phyloP scores from a whole-genome alignment of 2,113 vertebrate species.

The Rhodinocichla rosea region DNA sequence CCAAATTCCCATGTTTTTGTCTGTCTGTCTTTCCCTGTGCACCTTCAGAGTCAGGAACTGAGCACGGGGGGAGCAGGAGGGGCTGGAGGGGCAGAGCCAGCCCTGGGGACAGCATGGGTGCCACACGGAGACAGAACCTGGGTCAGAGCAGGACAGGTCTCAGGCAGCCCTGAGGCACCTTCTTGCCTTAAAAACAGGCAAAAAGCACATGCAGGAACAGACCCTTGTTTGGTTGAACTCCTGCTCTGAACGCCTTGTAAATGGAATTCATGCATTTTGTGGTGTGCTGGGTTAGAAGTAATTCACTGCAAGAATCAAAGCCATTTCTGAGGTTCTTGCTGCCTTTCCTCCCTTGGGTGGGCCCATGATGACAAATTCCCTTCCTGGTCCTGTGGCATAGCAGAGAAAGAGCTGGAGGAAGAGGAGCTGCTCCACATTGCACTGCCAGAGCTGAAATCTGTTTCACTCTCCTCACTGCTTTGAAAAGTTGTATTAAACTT shows the following conservation, averaged over 20 bases:
- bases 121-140: background rate
- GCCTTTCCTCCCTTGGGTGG: background rate
- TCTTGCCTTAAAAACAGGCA: background rate
- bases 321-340: background rate
- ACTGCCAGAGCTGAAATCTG: background rate
- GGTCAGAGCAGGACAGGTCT: fast-evolving
- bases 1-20: background rate
- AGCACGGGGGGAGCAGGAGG: background rate
- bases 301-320: background rate
- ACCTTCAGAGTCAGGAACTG: background rate
- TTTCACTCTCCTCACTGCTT: background rate
- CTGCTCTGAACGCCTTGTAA: background rate
- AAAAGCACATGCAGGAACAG: background rate
- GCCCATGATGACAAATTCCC: background rate
- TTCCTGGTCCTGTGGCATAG: background rate
- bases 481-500: background rate
- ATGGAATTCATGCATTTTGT: background rate
- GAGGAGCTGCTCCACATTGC: background rate
- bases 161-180: background rate
- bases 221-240: background rate
- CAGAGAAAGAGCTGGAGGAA: background rate
- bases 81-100: background rate
- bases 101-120: fast-evolving
- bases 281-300: background rate
- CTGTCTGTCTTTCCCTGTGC: background rate